A percentile compares a stretch with the other conserved stretches of the same genome.
These are phyloP conservation scores for Oligia latruncula DNA, from an alignment of 2,888 invertebrate species.

Conservation along the genomic window DNA sequence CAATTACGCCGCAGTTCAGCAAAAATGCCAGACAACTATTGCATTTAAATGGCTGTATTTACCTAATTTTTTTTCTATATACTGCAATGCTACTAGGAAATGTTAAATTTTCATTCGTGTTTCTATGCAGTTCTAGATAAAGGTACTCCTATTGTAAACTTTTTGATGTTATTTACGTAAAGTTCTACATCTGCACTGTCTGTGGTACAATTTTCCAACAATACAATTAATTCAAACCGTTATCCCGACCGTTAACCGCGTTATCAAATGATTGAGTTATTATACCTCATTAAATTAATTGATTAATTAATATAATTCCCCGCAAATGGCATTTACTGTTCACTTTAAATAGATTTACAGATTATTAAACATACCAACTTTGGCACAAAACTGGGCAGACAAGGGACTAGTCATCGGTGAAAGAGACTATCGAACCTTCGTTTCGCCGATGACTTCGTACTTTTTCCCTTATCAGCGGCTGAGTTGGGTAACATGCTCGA, in stretches of 20 bases:
- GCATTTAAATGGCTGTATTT: background rate
- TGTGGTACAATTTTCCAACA: background rate
- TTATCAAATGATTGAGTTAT: slow-evolving; percentile 17
- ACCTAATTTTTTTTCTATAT: background rate
- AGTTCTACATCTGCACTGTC: no score
- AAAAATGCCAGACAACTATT: background rate
- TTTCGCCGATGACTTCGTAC: background rate
- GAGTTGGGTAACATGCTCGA: background rate
- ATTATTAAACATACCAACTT: background rate
- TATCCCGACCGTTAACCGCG: no score
- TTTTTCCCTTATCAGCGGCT: background rate
- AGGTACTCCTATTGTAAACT: background rate
- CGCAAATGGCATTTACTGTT: background rate
- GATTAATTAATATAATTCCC: slow-evolving; percentile 10
- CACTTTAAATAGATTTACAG: background rate
- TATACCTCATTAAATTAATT: slow-evolving; percentile 10
- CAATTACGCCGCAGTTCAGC: background rate
- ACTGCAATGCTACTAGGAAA: background rate
- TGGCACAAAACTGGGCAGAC: background rate
- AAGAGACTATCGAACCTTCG: background rate
- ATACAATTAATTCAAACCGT: background rate
- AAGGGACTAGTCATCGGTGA: background rate
- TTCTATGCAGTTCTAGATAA: background rate
- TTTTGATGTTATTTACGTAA: background rate
- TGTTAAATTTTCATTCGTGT: background rate